Conservation (phyloP, 2,888 invertebrate species). For the Phyto melanocephala region DNA sequence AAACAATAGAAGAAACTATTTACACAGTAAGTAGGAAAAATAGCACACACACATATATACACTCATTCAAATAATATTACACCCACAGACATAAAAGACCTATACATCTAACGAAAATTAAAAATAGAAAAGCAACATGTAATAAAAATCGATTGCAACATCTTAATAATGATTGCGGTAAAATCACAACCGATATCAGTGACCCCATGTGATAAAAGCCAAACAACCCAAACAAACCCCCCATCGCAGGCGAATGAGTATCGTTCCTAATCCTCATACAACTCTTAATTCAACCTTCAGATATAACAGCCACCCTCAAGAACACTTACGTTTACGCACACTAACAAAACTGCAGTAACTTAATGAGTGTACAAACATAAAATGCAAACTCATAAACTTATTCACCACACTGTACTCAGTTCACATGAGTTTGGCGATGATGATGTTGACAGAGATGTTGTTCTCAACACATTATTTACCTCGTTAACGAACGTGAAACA, state of each 20-base stretch:
- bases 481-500: neutral
- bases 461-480: neutral
- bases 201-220: conserved; percentile 49
- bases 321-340: neutral
- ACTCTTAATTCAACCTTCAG: conserved; percentile 44
- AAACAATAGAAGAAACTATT: conserved; percentile 11
- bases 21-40: neutral
- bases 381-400: conserved; percentile 26
- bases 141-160: conserved; percentile 63
- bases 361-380: conserved; percentile 12
- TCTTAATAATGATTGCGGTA: conserved; percentile 62
- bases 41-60: neutral
- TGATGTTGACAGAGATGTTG: neutral
- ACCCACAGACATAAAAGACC: neutral
- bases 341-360: conserved; percentile 29
- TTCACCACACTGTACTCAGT: conserved; percentile 31
- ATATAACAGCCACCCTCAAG: conserved; percentile 37
- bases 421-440: too few species aligned
- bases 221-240: conserved; percentile 39
- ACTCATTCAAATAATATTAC: neutral
- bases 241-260: neutral
- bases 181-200: conserved; percentile 62
- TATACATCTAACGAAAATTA: neutral
- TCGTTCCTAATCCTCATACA: neutral
- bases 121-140: conserved; percentile 57